Conservation (phyloP, 2,888 invertebrate genomes). For the Siphonodentalium dalli region DNA sequence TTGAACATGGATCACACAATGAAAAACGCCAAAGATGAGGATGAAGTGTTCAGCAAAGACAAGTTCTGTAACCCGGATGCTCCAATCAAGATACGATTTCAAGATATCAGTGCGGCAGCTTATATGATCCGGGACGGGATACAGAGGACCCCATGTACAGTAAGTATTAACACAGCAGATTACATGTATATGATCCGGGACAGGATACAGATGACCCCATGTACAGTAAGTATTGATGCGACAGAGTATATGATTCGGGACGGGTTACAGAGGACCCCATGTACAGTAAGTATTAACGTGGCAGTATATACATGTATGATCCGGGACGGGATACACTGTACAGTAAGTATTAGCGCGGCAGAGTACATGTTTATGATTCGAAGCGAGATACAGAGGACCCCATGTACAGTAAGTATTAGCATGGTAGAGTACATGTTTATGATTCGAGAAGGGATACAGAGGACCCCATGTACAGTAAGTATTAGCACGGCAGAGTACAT, state of each 20-base stretch:
- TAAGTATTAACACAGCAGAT: too few species aligned
- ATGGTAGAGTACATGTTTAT: too few species aligned
- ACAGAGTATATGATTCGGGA: conserved; percentile 87
- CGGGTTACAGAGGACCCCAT: conserved; percentile 85
- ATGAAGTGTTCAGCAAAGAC: too few species aligned
- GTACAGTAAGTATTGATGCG: conserved; percentile 64
- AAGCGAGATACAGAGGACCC: too few species aligned
- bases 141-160: conserved; percentile 84
- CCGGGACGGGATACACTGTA: background rate
- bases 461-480: too few species aligned
- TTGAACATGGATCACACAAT: too few species aligned
- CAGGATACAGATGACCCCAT: background rate
- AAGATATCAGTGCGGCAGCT: conserved; percentile 88
- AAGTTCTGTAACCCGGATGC: conserved; percentile 62
- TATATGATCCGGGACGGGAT: conserved; percentile 86
- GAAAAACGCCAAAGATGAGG: too few species aligned
- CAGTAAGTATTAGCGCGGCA: background rate
- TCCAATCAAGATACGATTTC: conserved; percentile 77
- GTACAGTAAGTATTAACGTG: conserved; percentile 74
- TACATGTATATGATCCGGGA: background rate
- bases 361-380: background rate
- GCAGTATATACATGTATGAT: background rate
- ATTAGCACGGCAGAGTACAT: too few species aligned
- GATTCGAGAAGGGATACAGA: too few species aligned
- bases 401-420: too few species aligned